phyloP scores from a whole-genome alignment of 1,140 invertebrate genomes.

The Ganaspis sp. region DNA sequence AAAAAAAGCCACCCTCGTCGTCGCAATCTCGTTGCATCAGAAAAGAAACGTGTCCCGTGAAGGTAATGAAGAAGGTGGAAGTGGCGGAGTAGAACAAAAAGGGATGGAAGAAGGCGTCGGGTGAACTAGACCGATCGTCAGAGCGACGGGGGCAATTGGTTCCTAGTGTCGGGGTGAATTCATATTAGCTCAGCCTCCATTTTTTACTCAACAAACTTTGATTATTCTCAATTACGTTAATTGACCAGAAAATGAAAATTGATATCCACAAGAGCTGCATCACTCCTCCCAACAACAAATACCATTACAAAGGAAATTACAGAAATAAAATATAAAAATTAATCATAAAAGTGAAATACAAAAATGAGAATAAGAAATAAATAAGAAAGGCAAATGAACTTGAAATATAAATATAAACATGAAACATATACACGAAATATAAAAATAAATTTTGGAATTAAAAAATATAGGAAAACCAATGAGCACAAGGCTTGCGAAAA shows the following conservation, averaged over 20 bases:
- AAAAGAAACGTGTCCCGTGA: constrained; percentile 26
- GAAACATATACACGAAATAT: no score
- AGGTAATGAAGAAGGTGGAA: constrained; percentile 22
- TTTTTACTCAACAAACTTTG: neutral
- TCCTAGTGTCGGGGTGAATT: constrained; percentile 11
- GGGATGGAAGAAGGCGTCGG: neutral
- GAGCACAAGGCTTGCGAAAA: no score
- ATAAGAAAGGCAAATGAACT: no score
- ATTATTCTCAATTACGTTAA: neutral
- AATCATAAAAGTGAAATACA: no score
- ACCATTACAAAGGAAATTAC: no score
- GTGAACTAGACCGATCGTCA: constrained; percentile 15
- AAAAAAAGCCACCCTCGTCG: neutral
- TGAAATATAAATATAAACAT: no score
- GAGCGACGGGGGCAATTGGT: constrained; percentile 6
- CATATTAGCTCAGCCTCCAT: neutral
- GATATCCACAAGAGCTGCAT: neutral
- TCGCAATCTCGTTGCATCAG: constrained; percentile 20
- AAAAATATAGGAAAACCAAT: no score
- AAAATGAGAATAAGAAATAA: no score
- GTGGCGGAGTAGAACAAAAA: constrained; percentile 7
- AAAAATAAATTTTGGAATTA: no score
- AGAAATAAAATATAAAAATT: no score
- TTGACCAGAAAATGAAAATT: constrained; percentile 15
- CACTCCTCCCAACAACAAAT: no score